Conservation (phyloP, 2,888 invertebrate species). For the Xanthia icteritia region DNA sequence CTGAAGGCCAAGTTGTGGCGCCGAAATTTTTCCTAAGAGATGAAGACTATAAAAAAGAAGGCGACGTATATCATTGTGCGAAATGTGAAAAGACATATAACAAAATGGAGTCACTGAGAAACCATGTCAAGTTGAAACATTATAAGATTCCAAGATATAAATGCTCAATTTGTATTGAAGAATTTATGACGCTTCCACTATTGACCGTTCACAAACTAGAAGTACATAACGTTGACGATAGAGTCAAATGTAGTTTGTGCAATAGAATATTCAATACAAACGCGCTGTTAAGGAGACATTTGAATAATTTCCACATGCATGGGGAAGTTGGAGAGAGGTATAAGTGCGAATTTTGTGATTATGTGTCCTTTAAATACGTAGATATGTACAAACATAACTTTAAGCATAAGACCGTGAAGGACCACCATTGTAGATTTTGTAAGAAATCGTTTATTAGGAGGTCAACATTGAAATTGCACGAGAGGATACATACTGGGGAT, state of each 20-base stretch:
- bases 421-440: constrained; percentile 84
- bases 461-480: constrained; percentile 78
- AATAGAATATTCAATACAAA: constrained; percentile 77
- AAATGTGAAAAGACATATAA: constrained; percentile 77
- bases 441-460: constrained; percentile 84
- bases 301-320: constrained; percentile 81
- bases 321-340: constrained; percentile 71
- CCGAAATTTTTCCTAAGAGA: constrained; percentile 73
- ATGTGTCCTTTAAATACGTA: constrained; percentile 78
- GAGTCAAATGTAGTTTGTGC: constrained; percentile 82
- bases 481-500: constrained; percentile 85
- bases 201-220: constrained; percentile 78
- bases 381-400: constrained; percentile 81
- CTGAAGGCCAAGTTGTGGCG: constrained; percentile 68
- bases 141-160: constrained; percentile 71
- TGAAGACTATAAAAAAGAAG: constrained; percentile 74
- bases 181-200: constrained; percentile 75
- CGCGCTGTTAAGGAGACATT: constrained; percentile 75
- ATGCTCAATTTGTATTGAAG: constrained; percentile 69
- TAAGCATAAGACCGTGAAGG: constrained; percentile 83
- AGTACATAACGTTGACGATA: constrained; percentile 79
- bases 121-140: constrained; percentile 78
- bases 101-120: constrained; percentile 71
- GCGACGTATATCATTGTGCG: constrained; percentile 70
- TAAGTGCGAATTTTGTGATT: constrained; percentile 82